phyloP scores from a whole-genome alignment of 2,113 vertebrate genomes.

The Excalfactoria chinensis region DNA sequence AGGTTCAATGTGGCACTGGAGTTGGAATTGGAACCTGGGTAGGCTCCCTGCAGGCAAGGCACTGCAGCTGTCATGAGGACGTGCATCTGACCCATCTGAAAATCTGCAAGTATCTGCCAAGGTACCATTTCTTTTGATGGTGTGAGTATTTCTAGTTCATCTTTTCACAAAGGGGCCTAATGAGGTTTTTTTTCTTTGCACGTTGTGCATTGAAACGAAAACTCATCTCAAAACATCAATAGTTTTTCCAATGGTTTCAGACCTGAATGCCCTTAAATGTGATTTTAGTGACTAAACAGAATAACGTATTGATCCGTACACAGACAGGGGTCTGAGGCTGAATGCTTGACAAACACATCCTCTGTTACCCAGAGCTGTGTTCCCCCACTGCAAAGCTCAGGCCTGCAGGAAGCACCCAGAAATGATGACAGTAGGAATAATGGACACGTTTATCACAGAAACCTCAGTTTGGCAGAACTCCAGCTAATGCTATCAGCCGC shows the following conservation, averaged over 20 bases:
- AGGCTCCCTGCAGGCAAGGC: background rate
- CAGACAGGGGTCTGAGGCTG: background rate
- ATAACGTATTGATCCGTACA: background rate
- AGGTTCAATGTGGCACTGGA: background rate
- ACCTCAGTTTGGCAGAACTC: background rate
- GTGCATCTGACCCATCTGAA: background rate
- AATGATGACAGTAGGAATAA: background rate
- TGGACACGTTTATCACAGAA: background rate
- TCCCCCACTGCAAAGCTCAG: background rate
- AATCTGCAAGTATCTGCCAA: background rate
- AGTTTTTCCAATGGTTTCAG: background rate
- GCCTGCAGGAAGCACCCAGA: background rate
- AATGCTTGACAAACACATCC: background rate
- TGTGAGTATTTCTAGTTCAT: background rate
- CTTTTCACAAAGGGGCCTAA: background rate
- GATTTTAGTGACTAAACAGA: background rate
- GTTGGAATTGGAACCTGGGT: background rate
- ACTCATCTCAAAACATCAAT: background rate
- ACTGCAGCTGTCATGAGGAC: fast-evolving
- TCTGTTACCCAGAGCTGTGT: background rate
- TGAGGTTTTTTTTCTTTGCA: background rate
- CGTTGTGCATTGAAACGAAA: background rate
- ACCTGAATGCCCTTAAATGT: background rate
- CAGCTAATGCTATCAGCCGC: background rate
- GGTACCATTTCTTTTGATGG: background rate